These are phyloP conservation scores for Lasiurus borealis DNA, from an alignment of 2,113 vertebrate species.

Conservation along the genomic window DNA sequence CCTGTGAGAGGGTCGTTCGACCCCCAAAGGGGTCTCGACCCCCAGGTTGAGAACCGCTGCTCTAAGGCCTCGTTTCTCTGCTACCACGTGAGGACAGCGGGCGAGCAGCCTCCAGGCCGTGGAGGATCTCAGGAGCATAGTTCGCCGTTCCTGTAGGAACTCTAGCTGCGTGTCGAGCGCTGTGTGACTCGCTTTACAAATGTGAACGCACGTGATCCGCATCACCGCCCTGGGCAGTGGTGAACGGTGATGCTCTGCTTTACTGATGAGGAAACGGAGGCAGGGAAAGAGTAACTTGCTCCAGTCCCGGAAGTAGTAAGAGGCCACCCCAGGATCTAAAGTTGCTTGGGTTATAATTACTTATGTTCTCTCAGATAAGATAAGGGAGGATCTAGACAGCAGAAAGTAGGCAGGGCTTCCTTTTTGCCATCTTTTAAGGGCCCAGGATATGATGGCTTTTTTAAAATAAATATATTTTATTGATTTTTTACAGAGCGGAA, in stretches of 20 bases:
- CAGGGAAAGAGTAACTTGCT: not conserved
- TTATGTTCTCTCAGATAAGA: not conserved
- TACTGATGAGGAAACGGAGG: not conserved
- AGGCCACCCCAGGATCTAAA: not conserved
- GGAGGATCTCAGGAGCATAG: not conserved
- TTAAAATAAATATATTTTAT: too few relatives aligned
- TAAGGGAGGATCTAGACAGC: not conserved
- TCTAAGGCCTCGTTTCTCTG: not conserved
- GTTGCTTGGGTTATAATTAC: not conserved
- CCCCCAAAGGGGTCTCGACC: too few relatives aligned
- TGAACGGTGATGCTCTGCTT: not conserved
- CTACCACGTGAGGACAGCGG: not conserved
- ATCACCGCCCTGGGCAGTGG: not conserved
- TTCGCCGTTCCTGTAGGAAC: not conserved
- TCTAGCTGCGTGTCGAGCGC: not conserved
- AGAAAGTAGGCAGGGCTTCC: not conserved
- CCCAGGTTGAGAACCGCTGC: too few relatives aligned
- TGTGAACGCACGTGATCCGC: not conserved
- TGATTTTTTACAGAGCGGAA: too few relatives aligned
- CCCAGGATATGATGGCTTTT: not conserved
- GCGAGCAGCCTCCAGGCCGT: not conserved
- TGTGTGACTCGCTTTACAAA: constrained; percentile 18
- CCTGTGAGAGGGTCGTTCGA: too few relatives aligned
- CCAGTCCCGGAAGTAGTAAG: not conserved
- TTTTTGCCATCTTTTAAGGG: not conserved